These are phyloP conservation scores for Orientallactaga sibirica DNA, from an alignment of 2,797 vertebrate genomes.

Conservation along the genomic window DNA sequence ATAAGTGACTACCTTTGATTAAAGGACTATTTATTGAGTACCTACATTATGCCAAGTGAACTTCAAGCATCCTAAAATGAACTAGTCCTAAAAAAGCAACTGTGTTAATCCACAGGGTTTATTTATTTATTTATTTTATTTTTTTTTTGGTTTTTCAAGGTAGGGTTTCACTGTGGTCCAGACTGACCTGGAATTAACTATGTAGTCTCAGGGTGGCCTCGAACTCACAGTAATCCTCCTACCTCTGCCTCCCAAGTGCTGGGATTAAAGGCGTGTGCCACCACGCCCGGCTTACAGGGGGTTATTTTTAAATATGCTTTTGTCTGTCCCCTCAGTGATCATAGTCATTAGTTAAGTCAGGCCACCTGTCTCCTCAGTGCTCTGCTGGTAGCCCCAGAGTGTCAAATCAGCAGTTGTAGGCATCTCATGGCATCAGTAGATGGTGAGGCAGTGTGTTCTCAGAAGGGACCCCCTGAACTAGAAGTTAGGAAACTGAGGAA, in stretches of 20 bases:
- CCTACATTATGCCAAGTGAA: neutral
- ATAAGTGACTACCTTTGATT: constrained; percentile 37
- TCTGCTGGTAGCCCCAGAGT: neutral
- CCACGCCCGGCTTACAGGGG: neutral
- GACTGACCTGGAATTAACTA: too few species aligned
- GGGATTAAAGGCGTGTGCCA: too few species aligned
- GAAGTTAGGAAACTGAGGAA: neutral
- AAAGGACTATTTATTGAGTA: neutral
- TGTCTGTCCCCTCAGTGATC: neutral
- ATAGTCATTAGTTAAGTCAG: neutral
- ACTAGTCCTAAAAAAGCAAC: constrained; percentile 20
- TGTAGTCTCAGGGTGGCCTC: too few species aligned
- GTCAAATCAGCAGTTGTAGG: neutral
- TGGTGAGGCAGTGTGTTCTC: neutral
- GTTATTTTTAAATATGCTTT: constrained; percentile 29
- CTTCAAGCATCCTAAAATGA: constrained; percentile 41
- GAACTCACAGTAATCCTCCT: too few species aligned
- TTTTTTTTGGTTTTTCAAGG: too few species aligned
- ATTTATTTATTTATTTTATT: too few species aligned
- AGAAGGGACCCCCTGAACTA: neutral
- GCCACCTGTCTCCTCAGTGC: neutral
- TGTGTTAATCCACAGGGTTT: neutral
- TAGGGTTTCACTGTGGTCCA: too few species aligned
- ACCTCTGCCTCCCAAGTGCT: too few species aligned
- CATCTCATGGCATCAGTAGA: neutral